A percentile compares a stretch with the other conserved stretches of the same genome.
phyloP scores from a whole-genome alignment of 2,113 vertebrate species.

The Macrotus californicus region DNA sequence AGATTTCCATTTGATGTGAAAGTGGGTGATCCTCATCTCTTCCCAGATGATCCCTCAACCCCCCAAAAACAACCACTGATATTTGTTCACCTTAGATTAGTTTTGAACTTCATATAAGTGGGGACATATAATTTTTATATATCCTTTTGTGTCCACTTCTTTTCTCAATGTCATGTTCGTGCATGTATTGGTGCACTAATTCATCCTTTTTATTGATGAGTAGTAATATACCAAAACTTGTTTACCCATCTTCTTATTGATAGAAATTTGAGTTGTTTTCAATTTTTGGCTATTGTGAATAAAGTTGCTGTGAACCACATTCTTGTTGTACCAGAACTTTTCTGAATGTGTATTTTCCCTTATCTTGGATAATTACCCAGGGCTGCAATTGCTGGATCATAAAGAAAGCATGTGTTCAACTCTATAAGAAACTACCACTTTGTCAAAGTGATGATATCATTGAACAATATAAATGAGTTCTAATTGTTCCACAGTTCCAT shows the following conservation, averaged over 20 bases:
- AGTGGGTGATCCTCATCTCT: background rate
- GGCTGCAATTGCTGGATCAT: background rate
- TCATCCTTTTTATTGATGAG: background rate
- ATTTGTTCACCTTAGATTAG: background rate
- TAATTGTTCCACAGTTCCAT: background rate
- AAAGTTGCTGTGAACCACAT: background rate
- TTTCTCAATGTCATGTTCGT: background rate
- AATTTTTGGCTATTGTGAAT: background rate
- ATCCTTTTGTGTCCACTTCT: background rate
- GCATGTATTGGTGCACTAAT: background rate
- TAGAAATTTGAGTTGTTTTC: background rate
- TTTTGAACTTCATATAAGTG: background rate
- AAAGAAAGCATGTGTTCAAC: background rate
- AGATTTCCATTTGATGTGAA: background rate
- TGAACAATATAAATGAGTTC: background rate
- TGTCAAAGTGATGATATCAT: background rate
- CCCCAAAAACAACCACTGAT: background rate
- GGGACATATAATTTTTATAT: background rate
- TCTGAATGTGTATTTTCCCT: background rate
- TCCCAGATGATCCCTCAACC: background rate
- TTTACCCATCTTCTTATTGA: background rate
- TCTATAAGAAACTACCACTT: slow-evolving; percentile 10
- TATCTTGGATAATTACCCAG: background rate
- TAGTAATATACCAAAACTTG: background rate
- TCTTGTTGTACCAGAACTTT: background rate